Percentiles rank a stretch among this genome's conserved stretches.
Evolutionary conservation across 2,113 vertebrate species (phyloP).

Genomic region (Sapajus apella): DNA sequence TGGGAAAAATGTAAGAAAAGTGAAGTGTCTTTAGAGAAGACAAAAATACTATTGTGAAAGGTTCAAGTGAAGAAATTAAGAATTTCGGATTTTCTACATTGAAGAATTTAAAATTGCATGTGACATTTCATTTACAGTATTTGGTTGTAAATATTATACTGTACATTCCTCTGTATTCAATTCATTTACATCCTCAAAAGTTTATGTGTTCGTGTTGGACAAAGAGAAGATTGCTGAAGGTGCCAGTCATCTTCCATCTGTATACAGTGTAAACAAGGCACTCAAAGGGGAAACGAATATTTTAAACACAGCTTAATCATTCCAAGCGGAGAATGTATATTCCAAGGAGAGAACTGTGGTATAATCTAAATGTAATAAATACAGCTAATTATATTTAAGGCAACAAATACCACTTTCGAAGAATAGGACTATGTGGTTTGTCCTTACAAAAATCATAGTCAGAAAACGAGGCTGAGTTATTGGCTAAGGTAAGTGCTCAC

Average conservation of each 20-base stretch:
- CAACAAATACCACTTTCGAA: slow-evolving; percentile 4
- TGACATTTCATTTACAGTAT: background rate
- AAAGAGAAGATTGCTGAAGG: background rate
- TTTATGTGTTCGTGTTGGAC: background rate
- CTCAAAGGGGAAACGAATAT: background rate
- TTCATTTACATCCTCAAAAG: background rate
- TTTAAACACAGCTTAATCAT: background rate
- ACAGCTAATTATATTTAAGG: background rate
- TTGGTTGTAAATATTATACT: too few relatives aligned
- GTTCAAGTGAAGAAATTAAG: background rate
- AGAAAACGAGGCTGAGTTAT: background rate
- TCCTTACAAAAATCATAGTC: background rate
- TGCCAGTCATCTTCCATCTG: background rate
- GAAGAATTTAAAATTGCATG: background rate
- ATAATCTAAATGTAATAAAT: background rate
- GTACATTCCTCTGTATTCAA: too few relatives aligned
- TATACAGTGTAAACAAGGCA: background rate
- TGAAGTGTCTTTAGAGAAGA: background rate
- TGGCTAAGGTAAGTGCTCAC: background rate
- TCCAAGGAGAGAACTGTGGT: background rate
- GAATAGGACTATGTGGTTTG: background rate
- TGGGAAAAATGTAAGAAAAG: background rate
- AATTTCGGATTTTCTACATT: background rate
- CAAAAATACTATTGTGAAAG: background rate
- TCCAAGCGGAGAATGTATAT: background rate